These are phyloP conservation scores for Steinernema feltiae DNA, from an alignment of 1,140 invertebrate species.

Conservation along the genomic window DNA sequence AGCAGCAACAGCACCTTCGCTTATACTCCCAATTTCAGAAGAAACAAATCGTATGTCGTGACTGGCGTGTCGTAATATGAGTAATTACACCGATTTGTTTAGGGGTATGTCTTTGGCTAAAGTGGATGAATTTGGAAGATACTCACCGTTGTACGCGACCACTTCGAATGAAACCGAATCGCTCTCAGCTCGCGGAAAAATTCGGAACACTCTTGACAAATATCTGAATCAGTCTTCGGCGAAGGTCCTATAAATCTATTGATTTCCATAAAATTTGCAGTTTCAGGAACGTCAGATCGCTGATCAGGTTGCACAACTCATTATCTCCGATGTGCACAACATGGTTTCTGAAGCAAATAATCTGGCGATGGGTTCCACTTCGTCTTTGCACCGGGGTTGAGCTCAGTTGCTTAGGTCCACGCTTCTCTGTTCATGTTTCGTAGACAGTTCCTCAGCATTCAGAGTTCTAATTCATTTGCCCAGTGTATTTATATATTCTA, in stretches of 20 bases:
- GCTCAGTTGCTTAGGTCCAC: not conserved
- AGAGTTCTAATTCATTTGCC: not conserved
- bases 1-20: not conserved
- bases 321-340: constrained; percentile 4
- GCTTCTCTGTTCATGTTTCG: not conserved
- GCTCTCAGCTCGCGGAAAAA: not conserved
- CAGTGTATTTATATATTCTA: not conserved
- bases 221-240: not conserved
- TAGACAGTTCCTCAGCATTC: not conserved
- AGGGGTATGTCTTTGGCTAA: constrained; percentile 5
- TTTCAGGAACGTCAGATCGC: not conserved
- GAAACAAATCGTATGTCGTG: not conserved
- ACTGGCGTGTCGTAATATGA: not conserved
- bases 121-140: constrained; percentile 1
- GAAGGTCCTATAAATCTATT: no score
- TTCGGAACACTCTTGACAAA: not conserved
- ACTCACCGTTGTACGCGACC: not conserved
- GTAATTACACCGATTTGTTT: not conserved
- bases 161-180: not conserved
- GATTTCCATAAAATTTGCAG: no score
- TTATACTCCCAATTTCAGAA: not conserved
- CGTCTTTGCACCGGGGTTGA: not conserved
- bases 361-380: not conserved
- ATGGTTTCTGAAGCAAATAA: not conserved
- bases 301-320: not conserved